Percentiles rank a stretch among this genome's conserved stretches.
Conservation (phyloP, 2,888 invertebrate genomes). For the Tridacna gigas region DNA sequence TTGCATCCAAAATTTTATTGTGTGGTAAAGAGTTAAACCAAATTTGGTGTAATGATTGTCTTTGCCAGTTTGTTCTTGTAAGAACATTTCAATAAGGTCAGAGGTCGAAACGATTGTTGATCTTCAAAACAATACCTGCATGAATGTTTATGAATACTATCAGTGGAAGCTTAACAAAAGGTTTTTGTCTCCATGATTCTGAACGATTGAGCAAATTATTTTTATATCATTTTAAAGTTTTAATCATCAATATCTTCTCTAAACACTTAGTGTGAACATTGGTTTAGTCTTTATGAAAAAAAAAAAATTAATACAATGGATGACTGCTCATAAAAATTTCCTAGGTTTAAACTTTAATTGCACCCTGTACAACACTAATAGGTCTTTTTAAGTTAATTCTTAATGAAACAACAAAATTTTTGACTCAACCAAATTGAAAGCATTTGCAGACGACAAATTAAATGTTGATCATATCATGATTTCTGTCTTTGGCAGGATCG, state of each 20-base stretch:
- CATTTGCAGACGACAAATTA: no score
- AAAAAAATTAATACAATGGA: no score
- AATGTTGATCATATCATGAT: no score
- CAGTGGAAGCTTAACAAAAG: not conserved
- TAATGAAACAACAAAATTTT: no score
- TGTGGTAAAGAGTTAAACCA: not conserved
- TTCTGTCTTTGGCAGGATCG: not conserved
- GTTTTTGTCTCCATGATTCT: not conserved
- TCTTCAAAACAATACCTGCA: conserved; percentile 9
- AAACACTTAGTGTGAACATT: conserved; percentile 22
- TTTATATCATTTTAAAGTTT: conserved; percentile 18
- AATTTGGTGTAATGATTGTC: no score
- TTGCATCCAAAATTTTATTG: no score
- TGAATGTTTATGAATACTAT: conserved; percentile 16
- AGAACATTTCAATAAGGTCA: not conserved
- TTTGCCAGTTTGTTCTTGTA: not conserved
- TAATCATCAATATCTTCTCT: conserved; percentile 3
- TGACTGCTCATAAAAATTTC: no score
- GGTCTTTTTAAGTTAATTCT: no score
- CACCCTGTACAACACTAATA: no score
- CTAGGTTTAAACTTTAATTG: no score
- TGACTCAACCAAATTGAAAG: no score
- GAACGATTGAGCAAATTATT: conserved; percentile 9
- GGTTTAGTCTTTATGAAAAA: not conserved
- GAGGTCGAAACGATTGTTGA: conserved; percentile 2